phyloP scores from a whole-genome alignment of 2,113 vertebrate genomes.

The Chlorodrepanis virens region DNA sequence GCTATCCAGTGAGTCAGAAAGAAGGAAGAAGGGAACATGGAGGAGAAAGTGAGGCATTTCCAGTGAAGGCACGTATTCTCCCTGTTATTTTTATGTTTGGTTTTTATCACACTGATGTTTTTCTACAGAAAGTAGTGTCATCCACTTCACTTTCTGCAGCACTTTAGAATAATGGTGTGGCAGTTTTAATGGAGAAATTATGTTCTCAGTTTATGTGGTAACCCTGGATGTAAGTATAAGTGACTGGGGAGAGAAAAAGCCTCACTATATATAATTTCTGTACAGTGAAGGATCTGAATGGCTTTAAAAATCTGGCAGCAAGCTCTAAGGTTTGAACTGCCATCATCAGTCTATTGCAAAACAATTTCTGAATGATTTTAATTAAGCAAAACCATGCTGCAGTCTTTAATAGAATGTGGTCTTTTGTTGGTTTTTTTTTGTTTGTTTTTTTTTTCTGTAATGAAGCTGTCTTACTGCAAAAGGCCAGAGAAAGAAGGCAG shows the following conservation, averaged over 20 bases:
- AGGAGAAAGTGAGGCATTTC: not conserved
- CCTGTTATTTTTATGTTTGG: not conserved
- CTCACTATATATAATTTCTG: not conserved
- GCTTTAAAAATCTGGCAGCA: not conserved
- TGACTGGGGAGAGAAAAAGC: rapidly evolving
- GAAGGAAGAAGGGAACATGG: not conserved
- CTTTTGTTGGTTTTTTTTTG: no score
- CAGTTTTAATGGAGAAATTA: not conserved
- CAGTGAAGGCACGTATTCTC: not conserved
- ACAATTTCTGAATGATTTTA: not conserved
- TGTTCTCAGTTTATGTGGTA: not conserved
- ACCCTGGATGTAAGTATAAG: not conserved
- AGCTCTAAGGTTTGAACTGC: not conserved
- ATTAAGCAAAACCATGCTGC: not conserved
- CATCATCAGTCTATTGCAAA: not conserved
- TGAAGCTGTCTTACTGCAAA: not conserved
- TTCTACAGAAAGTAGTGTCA: not conserved
- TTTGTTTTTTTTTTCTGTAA: not conserved
- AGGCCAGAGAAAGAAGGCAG: not conserved
- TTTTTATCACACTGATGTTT: not conserved
- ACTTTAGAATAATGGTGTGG: not conserved
- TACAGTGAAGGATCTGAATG: not conserved
- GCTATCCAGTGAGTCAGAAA: not conserved
- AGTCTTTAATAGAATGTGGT: not conserved
- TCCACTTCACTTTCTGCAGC: not conserved